Conservation (phyloP, 2,113 vertebrate genomes). For the Ariopsis seemanni region DNA sequence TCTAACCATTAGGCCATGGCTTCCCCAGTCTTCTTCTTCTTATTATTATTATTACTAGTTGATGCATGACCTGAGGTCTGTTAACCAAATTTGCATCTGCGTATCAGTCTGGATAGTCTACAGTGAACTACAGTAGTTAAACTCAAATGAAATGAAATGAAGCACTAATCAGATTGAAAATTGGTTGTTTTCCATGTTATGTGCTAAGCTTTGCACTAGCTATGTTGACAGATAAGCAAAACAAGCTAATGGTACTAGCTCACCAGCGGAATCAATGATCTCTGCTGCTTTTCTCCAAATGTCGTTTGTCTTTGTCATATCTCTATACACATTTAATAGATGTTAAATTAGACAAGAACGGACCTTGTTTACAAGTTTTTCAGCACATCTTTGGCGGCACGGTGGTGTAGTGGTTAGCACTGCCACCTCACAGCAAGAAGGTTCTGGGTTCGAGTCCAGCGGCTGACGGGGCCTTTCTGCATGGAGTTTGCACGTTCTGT, state of each 20-base stretch:
- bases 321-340: not conserved
- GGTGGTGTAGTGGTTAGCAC: too few species aligned
- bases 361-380: not conserved
- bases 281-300: not conserved
- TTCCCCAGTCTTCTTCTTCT: too few species aligned
- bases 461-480: too few species aligned
- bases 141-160: not conserved
- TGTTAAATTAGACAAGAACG: too few species aligned
- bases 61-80: not conserved
- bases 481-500: too few species aligned
- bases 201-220: not conserved
- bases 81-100: not conserved
- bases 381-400: too few species aligned
- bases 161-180: not conserved
- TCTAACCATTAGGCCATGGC: too few species aligned
- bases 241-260: not conserved
- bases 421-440: too few species aligned
- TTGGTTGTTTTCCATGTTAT: not conserved
- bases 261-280: not conserved
- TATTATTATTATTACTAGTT: not conserved
- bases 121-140: not conserved
- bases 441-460: too few species aligned
- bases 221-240: not conserved
- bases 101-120: not conserved
- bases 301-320: not conserved